These are phyloP conservation scores for Drosophila pruinosa DNA, from an alignment of 1,140 invertebrate genomes.

Conservation along the genomic window DNA sequence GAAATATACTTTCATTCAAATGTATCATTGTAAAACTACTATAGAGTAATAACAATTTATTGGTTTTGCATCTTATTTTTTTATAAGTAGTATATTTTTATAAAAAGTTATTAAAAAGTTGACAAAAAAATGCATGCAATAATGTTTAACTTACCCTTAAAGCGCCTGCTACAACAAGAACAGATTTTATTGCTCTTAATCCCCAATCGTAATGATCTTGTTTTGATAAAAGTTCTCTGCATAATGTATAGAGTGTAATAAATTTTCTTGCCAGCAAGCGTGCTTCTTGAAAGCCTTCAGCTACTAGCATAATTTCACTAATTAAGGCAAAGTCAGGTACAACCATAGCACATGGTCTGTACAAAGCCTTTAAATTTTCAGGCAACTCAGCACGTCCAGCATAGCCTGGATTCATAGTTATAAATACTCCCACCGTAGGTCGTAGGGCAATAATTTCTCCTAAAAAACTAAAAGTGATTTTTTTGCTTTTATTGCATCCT, in stretches of 20 bases:
- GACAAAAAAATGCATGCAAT: too few relatives aligned
- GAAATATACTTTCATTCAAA: too few relatives aligned
- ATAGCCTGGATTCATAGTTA: conserved; percentile 99
- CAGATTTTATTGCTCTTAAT: conserved; percentile 96
- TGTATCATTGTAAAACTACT: too few relatives aligned
- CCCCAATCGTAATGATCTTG: conserved; percentile 99
- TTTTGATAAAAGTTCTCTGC: conserved; percentile 96
- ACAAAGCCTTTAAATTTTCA: conserved; percentile 94
- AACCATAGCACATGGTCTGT: conserved; percentile 98
- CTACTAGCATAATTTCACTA: conserved; percentile 99
- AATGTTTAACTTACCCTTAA: conserved; percentile 91
- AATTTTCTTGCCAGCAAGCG: conserved; percentile 96
- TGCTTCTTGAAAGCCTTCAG: conserved; percentile 98
- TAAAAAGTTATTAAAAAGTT: too few relatives aligned
- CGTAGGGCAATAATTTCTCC: conserved; percentile 94
- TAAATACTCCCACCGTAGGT: conserved; percentile 96
- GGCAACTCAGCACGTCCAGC: conserved; percentile 95
- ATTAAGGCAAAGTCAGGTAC: conserved; percentile 98
- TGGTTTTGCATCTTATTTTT: too few relatives aligned
- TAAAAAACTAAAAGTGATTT: conserved; percentile 98
- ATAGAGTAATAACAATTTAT: too few relatives aligned
- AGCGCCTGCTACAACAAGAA: conserved; percentile 97
- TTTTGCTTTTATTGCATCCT: conserved; percentile 95
- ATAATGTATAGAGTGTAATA: conserved; percentile 97
- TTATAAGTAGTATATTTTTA: too few relatives aligned